A percentile compares a stretch with the other conserved stretches of the same genome.
Evolutionary conservation across 2,888 invertebrate species (phyloP).

Genomic region (Paralinhomoeus sp.): DNA sequence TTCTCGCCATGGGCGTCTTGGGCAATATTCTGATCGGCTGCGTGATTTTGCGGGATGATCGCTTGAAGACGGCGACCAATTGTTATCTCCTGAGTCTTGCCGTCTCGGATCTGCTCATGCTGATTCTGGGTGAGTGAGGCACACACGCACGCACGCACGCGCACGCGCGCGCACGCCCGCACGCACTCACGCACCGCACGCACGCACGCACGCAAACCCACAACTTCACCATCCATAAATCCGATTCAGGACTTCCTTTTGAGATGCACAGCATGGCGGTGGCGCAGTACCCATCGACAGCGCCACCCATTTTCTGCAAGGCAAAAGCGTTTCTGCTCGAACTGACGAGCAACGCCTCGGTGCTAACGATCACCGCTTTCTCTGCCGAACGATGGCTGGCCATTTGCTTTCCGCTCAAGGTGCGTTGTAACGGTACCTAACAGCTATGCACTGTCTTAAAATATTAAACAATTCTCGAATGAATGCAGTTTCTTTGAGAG

Average conservation of each 20-base stretch:
- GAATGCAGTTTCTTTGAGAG: too few relatives aligned
- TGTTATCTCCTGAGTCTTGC: slow-evolving; percentile 21
- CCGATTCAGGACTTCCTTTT: slow-evolving; percentile 4
- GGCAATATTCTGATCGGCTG: slow-evolving; percentile 6
- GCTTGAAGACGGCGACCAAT: slow-evolving; percentile 22
- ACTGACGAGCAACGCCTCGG: slow-evolving; percentile 18
- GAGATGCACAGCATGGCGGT: slow-evolving; percentile 1
- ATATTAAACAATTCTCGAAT: too few relatives aligned
- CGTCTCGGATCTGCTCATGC: slow-evolving; percentile 19
- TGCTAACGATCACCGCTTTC: slow-evolving; percentile 21
- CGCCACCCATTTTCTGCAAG: slow-evolving; percentile 2
- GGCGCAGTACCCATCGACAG: not conserved
- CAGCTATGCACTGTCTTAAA: too few relatives aligned
- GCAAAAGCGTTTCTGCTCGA: slow-evolving; percentile 18
- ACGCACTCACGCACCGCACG: too few relatives aligned
- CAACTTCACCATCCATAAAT: not conserved
- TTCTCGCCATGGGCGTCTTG: slow-evolving; percentile 16
- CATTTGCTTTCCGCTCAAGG: slow-evolving; percentile 12
- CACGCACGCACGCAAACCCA: too few relatives aligned
- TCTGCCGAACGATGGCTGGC: slow-evolving; percentile 23
- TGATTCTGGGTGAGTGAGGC: slow-evolving; percentile 29
- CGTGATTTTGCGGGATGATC: slow-evolving; percentile 4
- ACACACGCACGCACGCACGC: not conserved
- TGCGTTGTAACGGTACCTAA: too few relatives aligned
- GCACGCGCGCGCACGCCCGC: too few relatives aligned